These are phyloP conservation scores for Diplolepis rosae DNA, from an alignment of 2,888 invertebrate genomes.

Conservation along the genomic window DNA sequence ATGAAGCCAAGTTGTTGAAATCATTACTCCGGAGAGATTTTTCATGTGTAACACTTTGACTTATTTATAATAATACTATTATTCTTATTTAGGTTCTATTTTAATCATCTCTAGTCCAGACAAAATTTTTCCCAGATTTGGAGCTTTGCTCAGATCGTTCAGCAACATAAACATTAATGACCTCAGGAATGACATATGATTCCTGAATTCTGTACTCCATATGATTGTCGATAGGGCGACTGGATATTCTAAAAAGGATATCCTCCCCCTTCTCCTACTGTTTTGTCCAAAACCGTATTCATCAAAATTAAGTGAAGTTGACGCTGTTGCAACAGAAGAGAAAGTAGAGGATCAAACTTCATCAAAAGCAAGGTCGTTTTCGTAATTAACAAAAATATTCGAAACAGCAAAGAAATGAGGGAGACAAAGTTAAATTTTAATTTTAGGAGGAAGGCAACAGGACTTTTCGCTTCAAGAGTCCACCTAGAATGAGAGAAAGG, in stretches of 20 bases:
- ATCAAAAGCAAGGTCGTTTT: slow-evolving; percentile 86
- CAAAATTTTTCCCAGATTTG: slow-evolving; percentile 60
- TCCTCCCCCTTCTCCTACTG: not conserved
- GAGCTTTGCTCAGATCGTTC: slow-evolving; percentile 44
- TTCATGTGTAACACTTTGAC: too few relatives aligned
- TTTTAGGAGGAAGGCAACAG: slow-evolving; percentile 85
- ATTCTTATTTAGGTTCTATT: too few relatives aligned
- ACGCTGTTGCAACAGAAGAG: slow-evolving; percentile 36
- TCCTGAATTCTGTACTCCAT: slow-evolving; percentile 38
- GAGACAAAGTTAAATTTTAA: slow-evolving; percentile 87
- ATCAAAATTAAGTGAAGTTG: slow-evolving; percentile 34
- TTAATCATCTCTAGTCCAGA: slow-evolving; percentile 58
- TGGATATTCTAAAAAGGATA: slow-evolving; percentile 37
- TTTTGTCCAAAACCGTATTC: slow-evolving; percentile 43
- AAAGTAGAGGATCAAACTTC: slow-evolving; percentile 83
- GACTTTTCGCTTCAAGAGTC: slow-evolving; percentile 82
- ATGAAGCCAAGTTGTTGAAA: too few relatives aligned
- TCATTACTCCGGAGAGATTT: too few relatives aligned
- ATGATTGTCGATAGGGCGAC: slow-evolving; percentile 46
- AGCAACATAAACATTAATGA: slow-evolving; percentile 67
- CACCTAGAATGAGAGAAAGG: slow-evolving; percentile 77
- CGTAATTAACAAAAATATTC: slow-evolving; percentile 81
- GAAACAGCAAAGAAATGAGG: slow-evolving; percentile 83
- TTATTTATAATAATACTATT: too few relatives aligned
- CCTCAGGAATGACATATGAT: slow-evolving; percentile 63